Evolutionary conservation across 2,888 invertebrate species (phyloP).

Genomic region (Drosophila sordidapex): DNA sequence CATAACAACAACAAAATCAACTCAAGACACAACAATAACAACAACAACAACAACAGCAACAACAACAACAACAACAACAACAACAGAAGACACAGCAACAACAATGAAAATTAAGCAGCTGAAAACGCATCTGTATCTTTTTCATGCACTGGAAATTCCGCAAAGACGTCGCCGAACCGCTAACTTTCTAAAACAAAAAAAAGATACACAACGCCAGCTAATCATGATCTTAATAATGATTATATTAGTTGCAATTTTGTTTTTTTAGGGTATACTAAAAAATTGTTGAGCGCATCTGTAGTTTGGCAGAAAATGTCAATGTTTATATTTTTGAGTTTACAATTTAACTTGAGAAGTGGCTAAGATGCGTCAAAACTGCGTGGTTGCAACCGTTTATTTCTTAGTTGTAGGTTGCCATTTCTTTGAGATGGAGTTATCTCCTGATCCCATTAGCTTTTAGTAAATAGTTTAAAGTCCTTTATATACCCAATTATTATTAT

Average conservation of each 20-base stretch:
- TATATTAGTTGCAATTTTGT: conserved; percentile 36
- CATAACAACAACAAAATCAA: conserved; percentile 17
- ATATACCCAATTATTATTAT: too few relatives aligned
- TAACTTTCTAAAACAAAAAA: conserved; percentile 76
- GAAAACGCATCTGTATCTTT: conserved; percentile 78
- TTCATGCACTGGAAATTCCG: conserved; percentile 83
- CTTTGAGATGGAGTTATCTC: not conserved
- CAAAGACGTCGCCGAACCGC: conserved; percentile 63
- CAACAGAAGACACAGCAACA: conserved; percentile 14
- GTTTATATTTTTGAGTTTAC: not conserved
- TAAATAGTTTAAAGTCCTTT: not conserved
- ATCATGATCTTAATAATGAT: conserved; percentile 65
- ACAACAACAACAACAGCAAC: conserved; percentile 20
- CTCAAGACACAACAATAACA: conserved; percentile 20
- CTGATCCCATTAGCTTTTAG: not conserved
- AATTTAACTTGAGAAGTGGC: not conserved
- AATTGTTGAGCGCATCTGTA: not conserved
- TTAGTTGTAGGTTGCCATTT: not conserved
- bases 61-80: conserved; percentile 16
- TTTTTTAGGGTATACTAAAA: conserved; percentile 16
- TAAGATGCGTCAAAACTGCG: not conserved
- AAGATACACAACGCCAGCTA: conserved; percentile 53
- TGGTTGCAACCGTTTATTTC: not conserved
- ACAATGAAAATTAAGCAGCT: conserved; percentile 63
- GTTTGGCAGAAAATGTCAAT: not conserved